Evolutionary conservation across 2,113 vertebrate genomes (phyloP).

Genomic region (Brienomyrus longianalis): DNA sequence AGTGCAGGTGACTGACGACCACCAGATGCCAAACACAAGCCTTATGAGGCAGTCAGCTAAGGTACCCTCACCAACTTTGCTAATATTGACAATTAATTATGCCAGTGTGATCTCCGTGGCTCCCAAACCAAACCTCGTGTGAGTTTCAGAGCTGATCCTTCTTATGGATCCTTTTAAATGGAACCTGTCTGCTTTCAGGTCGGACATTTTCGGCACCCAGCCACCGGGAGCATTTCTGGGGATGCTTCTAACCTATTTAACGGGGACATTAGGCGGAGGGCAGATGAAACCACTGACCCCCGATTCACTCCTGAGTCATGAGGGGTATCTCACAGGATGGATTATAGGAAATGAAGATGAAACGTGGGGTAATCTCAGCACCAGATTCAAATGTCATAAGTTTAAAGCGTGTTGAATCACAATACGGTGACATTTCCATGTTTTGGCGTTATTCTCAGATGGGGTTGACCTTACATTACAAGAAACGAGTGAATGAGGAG

Average conservation of each 20-base stretch:
- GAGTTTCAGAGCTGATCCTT: neutral
- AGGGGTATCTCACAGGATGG: neutral
- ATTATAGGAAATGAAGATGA: neutral
- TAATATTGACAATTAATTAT: neutral
- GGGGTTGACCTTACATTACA: neutral
- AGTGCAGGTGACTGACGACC: neutral
- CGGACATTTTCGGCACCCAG: neutral
- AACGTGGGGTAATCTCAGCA: neutral
- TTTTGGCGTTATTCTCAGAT: constrained; percentile 2
- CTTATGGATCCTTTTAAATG: neutral
- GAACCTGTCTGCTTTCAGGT: neutral
- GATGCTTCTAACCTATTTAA: neutral
- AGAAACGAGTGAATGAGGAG: neutral
- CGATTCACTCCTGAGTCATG: neutral
- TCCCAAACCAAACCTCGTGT: neutral
- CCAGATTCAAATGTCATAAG: neutral
- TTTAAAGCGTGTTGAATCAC: constrained; percentile 4
- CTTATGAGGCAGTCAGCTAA: neutral
- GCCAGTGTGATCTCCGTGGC: neutral
- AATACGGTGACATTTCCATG: neutral
- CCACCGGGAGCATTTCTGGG: neutral
- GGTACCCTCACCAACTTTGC: neutral
- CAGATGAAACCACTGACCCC: neutral
- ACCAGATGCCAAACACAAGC: neutral
- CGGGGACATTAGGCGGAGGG: neutral